Evolutionary conservation across 2,113 vertebrate genomes (phyloP).

Genomic region (Corythornis madagascariensis): DNA sequence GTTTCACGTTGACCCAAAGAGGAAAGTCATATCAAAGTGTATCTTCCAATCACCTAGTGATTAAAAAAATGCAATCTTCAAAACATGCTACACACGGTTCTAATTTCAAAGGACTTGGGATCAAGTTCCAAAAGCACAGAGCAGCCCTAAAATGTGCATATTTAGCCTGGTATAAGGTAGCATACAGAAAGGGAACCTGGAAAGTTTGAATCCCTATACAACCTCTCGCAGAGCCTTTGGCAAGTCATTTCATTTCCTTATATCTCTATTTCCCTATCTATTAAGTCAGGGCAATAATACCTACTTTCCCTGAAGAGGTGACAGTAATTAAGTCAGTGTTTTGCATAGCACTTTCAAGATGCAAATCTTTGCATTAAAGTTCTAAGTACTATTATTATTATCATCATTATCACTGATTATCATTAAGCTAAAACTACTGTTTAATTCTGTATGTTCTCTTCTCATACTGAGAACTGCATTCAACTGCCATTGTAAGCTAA

Average conservation of each 20-base stretch:
- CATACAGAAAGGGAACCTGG: background rate
- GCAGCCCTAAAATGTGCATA: background rate
- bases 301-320: constrained; percentile 60
- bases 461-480: constrained; percentile 35
- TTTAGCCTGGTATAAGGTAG: constrained; percentile 7
- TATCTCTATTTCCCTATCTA: constrained; percentile 56
- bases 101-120: constrained; percentile 15
- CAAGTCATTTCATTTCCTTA: constrained; percentile 46
- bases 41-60: background rate
- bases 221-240: constrained; percentile 27
- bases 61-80: constrained; percentile 1
- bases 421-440: constrained; percentile 53
- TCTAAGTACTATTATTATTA: constrained; percentile 61
- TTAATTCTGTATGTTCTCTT: constrained; percentile 43
- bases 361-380: constrained; percentile 65
- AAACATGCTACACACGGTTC: background rate
- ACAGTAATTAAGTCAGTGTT: constrained; percentile 72
- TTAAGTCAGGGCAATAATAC: constrained; percentile 55
- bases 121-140: constrained; percentile 41
- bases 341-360: constrained; percentile 67
- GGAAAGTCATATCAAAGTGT: background rate
- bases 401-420: constrained; percentile 62
- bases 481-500: constrained; percentile 54
- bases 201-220: constrained; percentile 49
- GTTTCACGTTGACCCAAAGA: background rate